Evolutionary conservation across 2,113 vertebrate genomes (phyloP), one percentile per base, ranked within the genome.

Genomic region (Apodemus speciosus): DNA sequence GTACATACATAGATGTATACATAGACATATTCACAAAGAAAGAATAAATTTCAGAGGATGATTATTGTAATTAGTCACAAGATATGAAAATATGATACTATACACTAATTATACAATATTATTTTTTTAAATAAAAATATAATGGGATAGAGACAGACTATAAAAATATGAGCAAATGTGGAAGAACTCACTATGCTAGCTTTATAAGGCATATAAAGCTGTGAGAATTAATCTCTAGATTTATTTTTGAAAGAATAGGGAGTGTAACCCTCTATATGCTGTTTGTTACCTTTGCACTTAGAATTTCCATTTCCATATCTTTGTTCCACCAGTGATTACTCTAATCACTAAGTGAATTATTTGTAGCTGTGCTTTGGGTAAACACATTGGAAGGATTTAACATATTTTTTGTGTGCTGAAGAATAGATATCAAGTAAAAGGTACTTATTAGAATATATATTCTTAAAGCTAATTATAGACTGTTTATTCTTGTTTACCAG

Each of bases 381-480:
- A 81, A 91, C 7, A 60, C 21, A 71, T 11, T 46, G 23, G 46
- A 64, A 94, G 43, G 93, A 60, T 30, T 77, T 51, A 89, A 79
- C 15, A 87, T 3, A 64, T n/a, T 64, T 79, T 83, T 66, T 51
- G 9, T 81, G 32, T 43, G 16, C 8, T 68, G 68, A 73, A 25
- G 27, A 79, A 88, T 38, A 66, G 35, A 91, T 85, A 95, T 58
- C 49, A 88, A 84, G 38, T 53, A 92, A 88, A 85, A 80, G 27
- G 66, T 7, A 72, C 23, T 53, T 11, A 86, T 15, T 90, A 66
- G 15, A 38, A 43, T 4, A 43, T 38, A 56, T 7, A 60, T 51
- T 86, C 76, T 49, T 40, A 62, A 51, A 68, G 32, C 27, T n/a
- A 46, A 83, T 13, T 86, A 15, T 80, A 49, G 21, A 15, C 64